Evolutionary conservation across 2,888 invertebrate genomes (phyloP).

Genomic region (Diadegma fenestrale): DNA sequence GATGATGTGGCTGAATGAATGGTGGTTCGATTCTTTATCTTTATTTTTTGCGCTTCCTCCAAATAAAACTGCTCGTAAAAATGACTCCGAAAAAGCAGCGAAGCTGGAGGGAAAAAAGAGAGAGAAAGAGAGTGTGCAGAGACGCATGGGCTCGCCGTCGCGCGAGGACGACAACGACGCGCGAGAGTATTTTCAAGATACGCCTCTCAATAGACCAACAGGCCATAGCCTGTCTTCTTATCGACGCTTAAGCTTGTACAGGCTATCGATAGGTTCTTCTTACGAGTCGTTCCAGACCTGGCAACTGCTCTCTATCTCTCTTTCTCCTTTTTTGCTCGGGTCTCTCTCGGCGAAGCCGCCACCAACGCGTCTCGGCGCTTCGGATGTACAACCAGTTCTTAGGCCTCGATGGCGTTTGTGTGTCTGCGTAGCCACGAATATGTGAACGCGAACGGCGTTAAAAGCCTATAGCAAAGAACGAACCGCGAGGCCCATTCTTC

Average conservation of each 20-base stretch:
- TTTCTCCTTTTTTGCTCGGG: background rate
- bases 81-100: conserved; percentile 54
- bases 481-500: conserved; percentile 54
- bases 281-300: conserved; percentile 71
- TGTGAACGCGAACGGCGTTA: conserved; percentile 19
- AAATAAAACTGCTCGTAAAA: conserved; percentile 51
- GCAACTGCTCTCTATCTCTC: conserved; percentile 66
- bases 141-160: conserved; percentile 43
- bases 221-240: conserved; percentile 73
- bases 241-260: conserved; percentile 69
- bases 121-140: conserved; percentile 36
- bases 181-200: conserved; percentile 66
- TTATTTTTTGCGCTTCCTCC: conserved; percentile 33
- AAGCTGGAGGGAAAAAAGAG: conserved; percentile 37
- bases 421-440: conserved; percentile 10
- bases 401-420: conserved; percentile 55
- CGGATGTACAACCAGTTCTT: conserved; percentile 72
- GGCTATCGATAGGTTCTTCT: conserved; percentile 70
- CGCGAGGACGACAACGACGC: conserved; percentile 46
- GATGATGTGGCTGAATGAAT: conserved; percentile 62
- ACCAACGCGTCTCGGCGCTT: conserved; percentile 53
- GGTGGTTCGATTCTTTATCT: conserved; percentile 46
- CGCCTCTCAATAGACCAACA: conserved; percentile 70
- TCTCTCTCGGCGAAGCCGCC: conserved; percentile 43
- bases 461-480: conserved; percentile 41